These are phyloP conservation scores for Phymanthus crucifer DNA, from an alignment of 92 coral and sea anemone genomes.

Conservation along the genomic window DNA sequence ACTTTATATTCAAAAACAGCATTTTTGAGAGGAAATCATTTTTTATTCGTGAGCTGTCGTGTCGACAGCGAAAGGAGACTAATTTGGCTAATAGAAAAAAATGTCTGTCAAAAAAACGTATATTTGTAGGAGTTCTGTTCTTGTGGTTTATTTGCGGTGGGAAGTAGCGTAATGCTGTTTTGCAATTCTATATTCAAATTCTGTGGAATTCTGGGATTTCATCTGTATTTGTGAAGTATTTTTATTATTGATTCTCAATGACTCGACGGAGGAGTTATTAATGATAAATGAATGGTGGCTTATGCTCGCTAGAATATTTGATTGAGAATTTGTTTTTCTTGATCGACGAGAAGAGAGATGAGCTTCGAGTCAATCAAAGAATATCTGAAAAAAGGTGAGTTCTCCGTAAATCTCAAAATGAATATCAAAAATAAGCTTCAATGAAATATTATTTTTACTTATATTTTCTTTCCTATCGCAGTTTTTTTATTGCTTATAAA, in stretches of 20 bases:
- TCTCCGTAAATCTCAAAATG: neutral
- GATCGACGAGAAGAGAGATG: neutral
- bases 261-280: neutral
- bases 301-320: neutral
- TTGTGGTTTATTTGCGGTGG: slow-evolving; percentile 6
- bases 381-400: slow-evolving; percentile 1
- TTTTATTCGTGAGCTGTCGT: neutral
- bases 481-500: too few species aligned
- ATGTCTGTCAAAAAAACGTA: neutral
- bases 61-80: neutral
- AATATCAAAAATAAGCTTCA: neutral
- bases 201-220: neutral
- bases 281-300: neutral
- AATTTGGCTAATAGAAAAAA: neutral
- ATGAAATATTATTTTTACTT: neutral
- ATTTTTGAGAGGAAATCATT: neutral
- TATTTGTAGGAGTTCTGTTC: neutral
- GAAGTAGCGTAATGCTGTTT: neutral
- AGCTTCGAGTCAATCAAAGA: neutral
- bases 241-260: neutral
- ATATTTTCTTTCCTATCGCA: too few species aligned
- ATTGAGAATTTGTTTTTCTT: neutral
- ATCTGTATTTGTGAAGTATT: neutral
- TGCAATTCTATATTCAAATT: slow-evolving; percentile 8
- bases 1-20: neutral